Conservation (phyloP, 1,140 invertebrate species). For the Caenorhabditis briggsae region DNA sequence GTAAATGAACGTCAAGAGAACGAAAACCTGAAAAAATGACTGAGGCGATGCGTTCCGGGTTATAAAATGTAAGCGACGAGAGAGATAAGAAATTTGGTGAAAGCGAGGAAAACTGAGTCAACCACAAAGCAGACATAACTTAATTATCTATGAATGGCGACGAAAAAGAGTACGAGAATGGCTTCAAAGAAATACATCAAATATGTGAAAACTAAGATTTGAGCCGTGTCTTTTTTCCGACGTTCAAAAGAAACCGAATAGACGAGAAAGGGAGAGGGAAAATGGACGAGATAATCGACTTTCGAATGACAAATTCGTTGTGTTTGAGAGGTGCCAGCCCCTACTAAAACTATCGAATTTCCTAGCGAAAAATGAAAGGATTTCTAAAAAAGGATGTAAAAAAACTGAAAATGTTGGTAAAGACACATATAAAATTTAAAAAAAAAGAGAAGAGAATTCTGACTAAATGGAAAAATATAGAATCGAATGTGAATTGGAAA, state of each 20-base stretch:
- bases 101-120: slow-evolving; percentile 47
- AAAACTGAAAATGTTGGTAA: too few relatives aligned
- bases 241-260: background rate
- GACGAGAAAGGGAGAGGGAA: background rate
- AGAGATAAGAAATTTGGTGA: slow-evolving; percentile 49
- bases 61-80: background rate
- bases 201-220: background rate
- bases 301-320: slow-evolving; percentile 51
- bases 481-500: background rate
- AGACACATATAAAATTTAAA: too few relatives aligned
- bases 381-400: too few relatives aligned
- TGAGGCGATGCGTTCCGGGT: slow-evolving; percentile 21
- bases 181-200: slow-evolving; percentile 22
- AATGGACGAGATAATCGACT: slow-evolving; percentile 30
- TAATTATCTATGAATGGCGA: slow-evolving; percentile 41
- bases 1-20: background rate
- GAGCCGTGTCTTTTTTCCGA: background rate
- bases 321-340: background rate
- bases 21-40: slow-evolving; percentile 20
- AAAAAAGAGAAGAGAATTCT: too few relatives aligned
- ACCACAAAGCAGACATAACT: background rate
- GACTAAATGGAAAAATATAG: too few relatives aligned
- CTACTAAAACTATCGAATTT: slow-evolving; percentile 39
- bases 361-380: background rate
- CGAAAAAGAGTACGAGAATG: slow-evolving; percentile 45